Percentiles rank a stretch among this genome's conserved stretches.
Conservation (phyloP, 2,113 vertebrate genomes). For the Protomyctophum bolini region DNA sequence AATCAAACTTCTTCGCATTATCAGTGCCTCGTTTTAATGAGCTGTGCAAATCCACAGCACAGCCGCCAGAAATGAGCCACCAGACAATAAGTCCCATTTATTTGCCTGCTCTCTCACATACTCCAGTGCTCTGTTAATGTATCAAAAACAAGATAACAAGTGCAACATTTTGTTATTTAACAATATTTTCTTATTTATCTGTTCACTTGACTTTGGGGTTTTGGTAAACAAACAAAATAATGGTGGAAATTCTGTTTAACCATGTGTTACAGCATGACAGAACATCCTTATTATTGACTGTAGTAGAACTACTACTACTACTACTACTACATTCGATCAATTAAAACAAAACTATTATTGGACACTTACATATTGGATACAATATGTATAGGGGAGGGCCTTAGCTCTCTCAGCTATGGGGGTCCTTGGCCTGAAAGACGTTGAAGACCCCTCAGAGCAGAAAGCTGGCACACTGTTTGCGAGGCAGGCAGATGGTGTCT, state of each 20-base stretch:
- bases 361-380: too few species aligned
- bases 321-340: too few species aligned
- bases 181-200: conserved; percentile 9
- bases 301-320: background rate
- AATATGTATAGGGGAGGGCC: conserved; percentile 6
- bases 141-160: conserved; percentile 33
- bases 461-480: background rate
- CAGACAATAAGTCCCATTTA: conserved; percentile 35
- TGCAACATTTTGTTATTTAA: background rate
- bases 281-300: conserved; percentile 19
- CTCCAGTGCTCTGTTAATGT: conserved; percentile 35
- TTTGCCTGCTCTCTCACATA: conserved; percentile 19
- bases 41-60: conserved; percentile 51
- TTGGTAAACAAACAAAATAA: conserved; percentile 21
- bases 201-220: conserved; percentile 19
- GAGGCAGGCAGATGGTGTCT: conserved; percentile 48
- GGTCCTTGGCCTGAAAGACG: too few species aligned
- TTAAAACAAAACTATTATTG: conserved; percentile 10
- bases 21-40: conserved; percentile 64
- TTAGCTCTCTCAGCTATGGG: background rate
- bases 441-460: too few species aligned
- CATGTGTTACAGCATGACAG: background rate
- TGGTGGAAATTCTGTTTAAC: background rate
- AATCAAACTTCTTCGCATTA: conserved; percentile 70
- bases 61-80: conserved; percentile 56